Conservation (phyloP, 2,113 vertebrate species). For the Ictalurus furcatus region DNA sequence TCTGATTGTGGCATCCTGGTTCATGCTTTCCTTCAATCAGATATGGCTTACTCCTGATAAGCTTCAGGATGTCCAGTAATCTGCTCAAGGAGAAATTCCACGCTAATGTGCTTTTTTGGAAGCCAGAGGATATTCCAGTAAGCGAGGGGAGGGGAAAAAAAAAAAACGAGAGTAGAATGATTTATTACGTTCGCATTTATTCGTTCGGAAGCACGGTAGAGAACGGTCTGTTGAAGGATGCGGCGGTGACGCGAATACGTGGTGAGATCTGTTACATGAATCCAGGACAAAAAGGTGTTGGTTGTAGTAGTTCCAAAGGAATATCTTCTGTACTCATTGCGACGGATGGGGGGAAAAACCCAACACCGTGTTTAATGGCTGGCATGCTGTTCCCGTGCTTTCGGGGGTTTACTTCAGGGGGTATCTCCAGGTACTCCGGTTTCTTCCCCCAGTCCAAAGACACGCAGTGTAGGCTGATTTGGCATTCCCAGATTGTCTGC, state of each 20-base stretch:
- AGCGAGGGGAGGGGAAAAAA: background rate
- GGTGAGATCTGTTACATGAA: too few relatives aligned
- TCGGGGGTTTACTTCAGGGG: too few relatives aligned
- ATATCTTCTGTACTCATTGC: background rate
- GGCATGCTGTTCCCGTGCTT: too few relatives aligned
- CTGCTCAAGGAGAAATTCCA: conserved; percentile 8
- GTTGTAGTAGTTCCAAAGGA: background rate
- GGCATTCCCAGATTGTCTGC: too few relatives aligned
- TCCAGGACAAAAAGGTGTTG: too few relatives aligned
- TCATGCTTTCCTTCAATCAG: conserved; percentile 14
- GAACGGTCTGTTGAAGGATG: background rate
- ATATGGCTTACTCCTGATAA: conserved; percentile 8
- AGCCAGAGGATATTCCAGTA: background rate
- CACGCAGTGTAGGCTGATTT: too few relatives aligned
- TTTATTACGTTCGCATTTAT: background rate
- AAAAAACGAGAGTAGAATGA: background rate
- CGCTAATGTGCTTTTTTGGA: background rate
- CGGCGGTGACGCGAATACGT: too few relatives aligned
- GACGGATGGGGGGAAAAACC: background rate
- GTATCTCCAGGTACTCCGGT: too few relatives aligned
- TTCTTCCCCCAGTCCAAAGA: too few relatives aligned
- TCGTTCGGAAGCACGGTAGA: background rate
- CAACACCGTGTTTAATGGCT: background rate
- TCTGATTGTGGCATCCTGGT: conserved; percentile 18
- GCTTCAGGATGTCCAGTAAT: conserved; percentile 27